Evolutionary conservation across 2,113 vertebrate species (phyloP), one percentile per base, ranked within the genome.

Genomic region (Paedocypris sp.): DNA sequence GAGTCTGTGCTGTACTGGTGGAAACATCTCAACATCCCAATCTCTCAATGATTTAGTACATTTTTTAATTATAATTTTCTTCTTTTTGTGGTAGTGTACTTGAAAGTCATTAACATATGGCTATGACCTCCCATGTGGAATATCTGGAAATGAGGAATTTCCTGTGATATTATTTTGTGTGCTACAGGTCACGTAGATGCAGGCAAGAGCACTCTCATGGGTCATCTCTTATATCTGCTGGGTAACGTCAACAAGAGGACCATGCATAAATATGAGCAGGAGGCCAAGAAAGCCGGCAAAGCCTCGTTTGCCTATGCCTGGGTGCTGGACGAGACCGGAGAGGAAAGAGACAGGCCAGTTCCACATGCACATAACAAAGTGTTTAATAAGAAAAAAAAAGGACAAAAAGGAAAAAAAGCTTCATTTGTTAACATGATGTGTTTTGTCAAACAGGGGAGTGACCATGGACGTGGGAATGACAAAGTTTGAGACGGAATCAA

Each of bases 401-500:
- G 10, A 13, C 10, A 4, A 1, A 3, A 28, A 61, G n/a, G n/a
- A n/a, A n/a, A n/a, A 4, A 6, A 43, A 6, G 8, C 5, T 15
- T 10, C 4, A 42, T 31, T n/a, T 19, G 16, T 19, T 56, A 10
- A n/a, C n/a, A 6, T 59, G 13, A 7, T 60, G 11, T 49, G 6
- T 6, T 49, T 13, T 53, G 16, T 38, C 20, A 45, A 1, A 66
- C 81, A 99, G 94, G 82, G 94, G 95, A 49, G 95, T 99, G 63
- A 99, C 93, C 5, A 98, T 98, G 93, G 94, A 99, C 77, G 94
- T 98, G 39, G 95, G 94, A 36, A 95, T 98, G 93, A 99, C 93
- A 28, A 98, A 94, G 79, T 99, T 99, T 39, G 93, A 98, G 82
- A 98, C 92, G 0, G 74, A 79, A 38, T 90, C 92, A 43, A 99